Conservation (phyloP, 2,113 vertebrate species). For the Candoia aspera region DNA sequence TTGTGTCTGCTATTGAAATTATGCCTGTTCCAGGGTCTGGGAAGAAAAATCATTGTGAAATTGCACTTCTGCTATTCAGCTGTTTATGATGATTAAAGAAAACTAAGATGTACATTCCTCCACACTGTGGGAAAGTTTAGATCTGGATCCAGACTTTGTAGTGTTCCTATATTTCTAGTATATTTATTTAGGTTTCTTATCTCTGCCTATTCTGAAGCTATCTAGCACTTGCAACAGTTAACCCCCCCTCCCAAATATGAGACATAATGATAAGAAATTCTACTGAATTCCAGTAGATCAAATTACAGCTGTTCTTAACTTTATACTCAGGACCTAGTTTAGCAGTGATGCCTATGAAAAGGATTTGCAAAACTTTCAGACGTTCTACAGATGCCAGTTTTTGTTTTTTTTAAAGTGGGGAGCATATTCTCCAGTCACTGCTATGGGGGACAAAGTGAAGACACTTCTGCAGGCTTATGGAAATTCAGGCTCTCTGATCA, state of each 20-base stretch:
- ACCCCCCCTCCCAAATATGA: neutral
- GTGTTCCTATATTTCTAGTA: neutral
- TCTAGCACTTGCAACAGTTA: neutral
- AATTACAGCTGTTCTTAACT: neutral
- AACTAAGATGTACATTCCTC: constrained; percentile 7
- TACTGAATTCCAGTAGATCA: neutral
- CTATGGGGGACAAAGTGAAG: neutral
- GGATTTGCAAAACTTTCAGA: neutral
- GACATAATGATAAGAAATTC: neutral
- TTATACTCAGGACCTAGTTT: neutral
- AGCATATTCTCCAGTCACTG: neutral
- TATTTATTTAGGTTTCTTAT: constrained; percentile 28
- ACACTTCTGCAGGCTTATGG: neutral
- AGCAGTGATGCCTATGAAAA: neutral
- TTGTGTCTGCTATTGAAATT: neutral
- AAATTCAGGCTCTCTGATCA: neutral
- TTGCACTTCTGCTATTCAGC: neutral
- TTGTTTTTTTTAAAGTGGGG: neutral
- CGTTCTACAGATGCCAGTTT: neutral
- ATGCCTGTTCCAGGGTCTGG: no score
- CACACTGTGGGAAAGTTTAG: constrained; percentile 23
- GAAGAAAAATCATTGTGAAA: neutral
- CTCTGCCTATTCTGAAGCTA: constrained; percentile 5
- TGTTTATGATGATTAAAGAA: constrained; percentile 22
- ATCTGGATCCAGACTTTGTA: neutral